phyloP scores from a whole-genome alignment of 2,797 vertebrate genomes.

The Schizopygopsis malacanthus region DNA sequence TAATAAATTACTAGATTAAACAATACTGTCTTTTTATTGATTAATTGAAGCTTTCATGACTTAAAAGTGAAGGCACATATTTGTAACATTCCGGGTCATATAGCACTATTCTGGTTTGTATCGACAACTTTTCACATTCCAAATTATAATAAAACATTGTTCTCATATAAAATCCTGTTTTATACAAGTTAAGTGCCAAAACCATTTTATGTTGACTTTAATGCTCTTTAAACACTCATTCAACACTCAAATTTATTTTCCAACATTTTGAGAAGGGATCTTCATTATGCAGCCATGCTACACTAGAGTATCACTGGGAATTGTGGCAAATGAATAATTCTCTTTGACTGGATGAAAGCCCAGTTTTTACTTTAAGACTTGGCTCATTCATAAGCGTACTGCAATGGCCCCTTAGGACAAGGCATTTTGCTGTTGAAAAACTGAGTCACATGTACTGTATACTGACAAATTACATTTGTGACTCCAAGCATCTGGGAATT shows the following conservation, averaged over 20 bases:
- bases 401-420: not conserved
- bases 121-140: not conserved
- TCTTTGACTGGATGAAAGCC: conserved; percentile 15
- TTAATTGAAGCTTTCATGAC: not conserved
- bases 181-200: not conserved
- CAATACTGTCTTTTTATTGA: not conserved
- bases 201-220: not conserved
- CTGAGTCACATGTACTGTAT: not conserved
- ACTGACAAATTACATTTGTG: not conserved
- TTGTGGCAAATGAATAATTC: conserved; percentile 22
- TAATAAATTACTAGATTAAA: not conserved
- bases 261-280: not conserved
- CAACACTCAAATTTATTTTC: not conserved
- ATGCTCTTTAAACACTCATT: not conserved
- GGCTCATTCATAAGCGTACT: not conserved
- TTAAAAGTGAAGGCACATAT: not conserved
- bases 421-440: not conserved
- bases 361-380: not conserved
- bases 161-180: not conserved
- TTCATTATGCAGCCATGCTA: not conserved
- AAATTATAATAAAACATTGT: too few species aligned
- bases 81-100: not conserved
- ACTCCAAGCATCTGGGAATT: conserved; percentile 16
- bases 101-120: not conserved
- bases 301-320: conserved; percentile 2